A percentile compares a stretch with the other conserved stretches of the same genome.
These are phyloP conservation scores for Drosophila nannoptera DNA, from an alignment of 1,140 invertebrate species.

Conservation along the genomic window DNA sequence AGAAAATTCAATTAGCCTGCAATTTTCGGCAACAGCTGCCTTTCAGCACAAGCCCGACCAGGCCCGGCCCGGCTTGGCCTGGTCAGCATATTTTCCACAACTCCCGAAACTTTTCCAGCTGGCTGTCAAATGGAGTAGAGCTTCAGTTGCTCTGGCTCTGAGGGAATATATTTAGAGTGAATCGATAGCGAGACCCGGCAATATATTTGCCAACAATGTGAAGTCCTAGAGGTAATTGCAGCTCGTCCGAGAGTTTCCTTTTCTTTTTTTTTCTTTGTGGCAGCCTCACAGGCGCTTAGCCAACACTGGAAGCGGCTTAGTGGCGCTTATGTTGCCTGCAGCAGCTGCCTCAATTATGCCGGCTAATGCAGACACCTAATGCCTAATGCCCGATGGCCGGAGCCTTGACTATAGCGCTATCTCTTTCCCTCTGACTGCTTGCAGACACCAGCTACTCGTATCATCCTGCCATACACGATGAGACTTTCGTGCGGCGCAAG, in stretches of 20 bases:
- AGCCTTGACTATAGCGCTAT: constrained; percentile 3
- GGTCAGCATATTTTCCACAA: neutral
- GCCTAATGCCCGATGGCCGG: neutral
- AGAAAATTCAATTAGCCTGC: constrained; percentile 71
- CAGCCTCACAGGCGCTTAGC: neutral
- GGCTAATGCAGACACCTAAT: constrained; percentile 62
- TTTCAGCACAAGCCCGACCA: constrained; percentile 50
- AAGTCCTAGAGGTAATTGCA: neutral
- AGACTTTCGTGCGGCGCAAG: constrained; percentile 96
- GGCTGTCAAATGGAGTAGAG: neutral
- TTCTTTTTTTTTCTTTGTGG: neutral
- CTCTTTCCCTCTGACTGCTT: constrained; percentile 60
- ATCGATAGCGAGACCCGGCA: neutral
- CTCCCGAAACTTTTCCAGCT: neutral
- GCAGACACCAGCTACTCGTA: constrained; percentile 93
- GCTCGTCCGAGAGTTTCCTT: neutral
- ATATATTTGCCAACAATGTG: too few species aligned
- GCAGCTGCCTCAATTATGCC: constrained; percentile 57
- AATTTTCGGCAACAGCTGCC: constrained; percentile 72
- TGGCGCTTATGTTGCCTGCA: constrained; percentile 50
- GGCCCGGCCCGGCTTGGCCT: neutral
- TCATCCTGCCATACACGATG: constrained; percentile 96
- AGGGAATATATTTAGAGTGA: too few species aligned
- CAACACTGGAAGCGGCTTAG: constrained; percentile 51
- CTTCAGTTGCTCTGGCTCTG: neutral